Evolutionary conservation across 2,113 vertebrate species (phyloP).

Genomic region (Eptesicus fuscus): DNA sequence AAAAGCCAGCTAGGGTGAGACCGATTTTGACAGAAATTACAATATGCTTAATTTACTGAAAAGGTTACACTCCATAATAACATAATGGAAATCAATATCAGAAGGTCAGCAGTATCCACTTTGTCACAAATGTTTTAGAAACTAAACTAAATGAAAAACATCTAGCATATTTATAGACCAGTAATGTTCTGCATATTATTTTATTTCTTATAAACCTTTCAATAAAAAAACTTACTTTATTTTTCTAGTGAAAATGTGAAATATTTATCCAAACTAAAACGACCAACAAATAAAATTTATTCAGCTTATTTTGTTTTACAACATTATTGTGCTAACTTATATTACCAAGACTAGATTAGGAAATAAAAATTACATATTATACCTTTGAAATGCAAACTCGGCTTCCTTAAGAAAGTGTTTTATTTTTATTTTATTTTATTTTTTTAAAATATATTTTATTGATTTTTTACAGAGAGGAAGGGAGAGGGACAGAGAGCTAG

Average conservation of each 20-base stretch:
- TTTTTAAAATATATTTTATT: no score
- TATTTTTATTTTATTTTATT: no score
- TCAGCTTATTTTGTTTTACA: background rate
- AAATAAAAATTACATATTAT: conserved; percentile 5
- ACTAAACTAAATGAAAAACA: background rate
- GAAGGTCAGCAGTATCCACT: background rate
- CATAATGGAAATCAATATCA: background rate
- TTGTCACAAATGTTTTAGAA: background rate
- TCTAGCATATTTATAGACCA: background rate
- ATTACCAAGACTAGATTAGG: background rate
- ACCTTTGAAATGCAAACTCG: background rate
- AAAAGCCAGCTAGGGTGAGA: background rate
- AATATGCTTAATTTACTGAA: background rate
- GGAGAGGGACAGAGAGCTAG: no score
- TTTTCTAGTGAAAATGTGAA: background rate
- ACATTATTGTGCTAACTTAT: background rate
- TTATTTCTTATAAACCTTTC: background rate
- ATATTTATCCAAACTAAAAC: background rate
- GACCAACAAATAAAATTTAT: background rate
- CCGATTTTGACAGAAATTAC: background rate
- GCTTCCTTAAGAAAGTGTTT: conserved; percentile 11
- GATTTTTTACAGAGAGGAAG: no score
- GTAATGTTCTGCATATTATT: background rate
- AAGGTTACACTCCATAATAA: background rate
- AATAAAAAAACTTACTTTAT: background rate